Base-by-base conservation (phyloP, 2,888 invertebrate genomes). In the Coremacera marginata region DNA sequence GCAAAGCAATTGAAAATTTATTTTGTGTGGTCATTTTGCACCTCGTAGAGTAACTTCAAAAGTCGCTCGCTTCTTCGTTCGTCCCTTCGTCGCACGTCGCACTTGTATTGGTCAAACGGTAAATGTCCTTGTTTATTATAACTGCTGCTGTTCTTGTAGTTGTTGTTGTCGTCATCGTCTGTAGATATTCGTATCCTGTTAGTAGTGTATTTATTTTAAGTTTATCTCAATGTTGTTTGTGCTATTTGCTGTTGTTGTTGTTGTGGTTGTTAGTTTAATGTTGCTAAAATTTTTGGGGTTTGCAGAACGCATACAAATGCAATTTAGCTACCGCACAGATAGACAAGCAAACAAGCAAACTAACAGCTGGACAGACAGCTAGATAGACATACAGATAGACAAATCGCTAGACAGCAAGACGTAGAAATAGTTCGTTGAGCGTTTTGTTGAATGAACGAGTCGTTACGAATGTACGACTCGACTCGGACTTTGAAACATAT, bases 11-110 rank as follows among this genome's bases (percentile, higher is more conserved):
- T 86, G 85, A 85, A 86, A 86, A 84, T 84, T 84, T 85, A 84
- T 85, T 86, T 87, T 86, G 82, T 87, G 84, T 85, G 85, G 84
- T 86, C 85, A 86, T 84, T 86, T 87, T 86, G 87, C 86, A 87
- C 87, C 85, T 86, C 87, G 86, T 87, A 84, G 83, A 81, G 79
- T 52, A 77, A 80, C 71, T 79, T 77, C 80, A 83, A 84, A 84
- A 84, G 84, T 82, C 78, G 76, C 57, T 62, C 14, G 19, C 22
- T 4, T 9, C 25, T 60, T 60, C 25, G 8, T 57, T 57, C 57
- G 22, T 19, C 19, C 22, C 3, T 7, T 52, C 31, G n/a, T 51
- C 49, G 51, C 68, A 68, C 37, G 27, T 19, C 16, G 34, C 57
- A 60, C 25, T 22, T 57, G 34, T 31, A 55, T 31, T 22, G 71